Evolutionary conservation across 2,113 vertebrate species (phyloP).

Genomic region (Reinhardtius hippoglossoides): DNA sequence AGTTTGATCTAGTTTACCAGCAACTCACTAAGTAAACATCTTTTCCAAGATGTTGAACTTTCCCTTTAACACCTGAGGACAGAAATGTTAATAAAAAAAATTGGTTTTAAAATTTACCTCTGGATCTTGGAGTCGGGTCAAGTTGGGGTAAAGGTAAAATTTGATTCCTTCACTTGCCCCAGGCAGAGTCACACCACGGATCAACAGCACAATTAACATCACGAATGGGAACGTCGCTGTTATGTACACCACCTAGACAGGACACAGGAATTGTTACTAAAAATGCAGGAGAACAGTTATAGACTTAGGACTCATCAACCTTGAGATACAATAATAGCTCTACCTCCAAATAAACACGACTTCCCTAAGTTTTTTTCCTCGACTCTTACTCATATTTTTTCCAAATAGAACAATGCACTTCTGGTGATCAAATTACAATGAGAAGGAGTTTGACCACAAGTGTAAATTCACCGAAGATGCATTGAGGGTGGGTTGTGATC

Average conservation of each 20-base stretch:
- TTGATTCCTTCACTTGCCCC: conserved; percentile 97
- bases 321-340: neutral
- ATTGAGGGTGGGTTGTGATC: too few relatives aligned
- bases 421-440: too few relatives aligned
- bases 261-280: conserved; percentile 8
- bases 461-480: too few relatives aligned
- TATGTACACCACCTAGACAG: conserved; percentile 89
- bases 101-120: conserved; percentile 83
- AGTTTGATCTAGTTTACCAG: too few relatives aligned
- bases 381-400: too few relatives aligned
- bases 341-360: neutral
- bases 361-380: too few relatives aligned
- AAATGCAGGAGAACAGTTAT: neutral
- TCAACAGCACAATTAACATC: conserved; percentile 95
- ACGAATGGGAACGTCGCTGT: conserved; percentile 97
- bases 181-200: conserved; percentile 96
- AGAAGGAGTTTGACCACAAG: too few relatives aligned
- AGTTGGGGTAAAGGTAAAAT: conserved; percentile 96
- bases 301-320: neutral
- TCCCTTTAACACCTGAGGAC: neutral
- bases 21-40: too few relatives aligned
- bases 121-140: conserved; percentile 91
- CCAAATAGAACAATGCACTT: too few relatives aligned
- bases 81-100: neutral
- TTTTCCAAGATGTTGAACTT: too few relatives aligned